phyloP scores from a whole-genome alignment of 2,113 vertebrate species.

The Nerophis lumbriciformis region DNA sequence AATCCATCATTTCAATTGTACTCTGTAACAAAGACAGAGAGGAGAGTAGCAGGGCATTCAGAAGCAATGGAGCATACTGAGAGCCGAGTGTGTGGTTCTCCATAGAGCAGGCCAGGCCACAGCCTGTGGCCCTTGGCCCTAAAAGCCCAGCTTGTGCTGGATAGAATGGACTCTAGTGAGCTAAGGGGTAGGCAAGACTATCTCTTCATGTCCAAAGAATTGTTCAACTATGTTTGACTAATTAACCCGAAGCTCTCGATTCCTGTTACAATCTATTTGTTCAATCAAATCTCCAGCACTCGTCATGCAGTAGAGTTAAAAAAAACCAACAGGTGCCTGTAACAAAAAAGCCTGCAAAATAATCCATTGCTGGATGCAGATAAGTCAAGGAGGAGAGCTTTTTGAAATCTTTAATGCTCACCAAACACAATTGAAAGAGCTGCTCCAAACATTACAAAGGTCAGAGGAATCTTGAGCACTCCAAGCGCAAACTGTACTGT shows the following conservation, averaged over 20 bases:
- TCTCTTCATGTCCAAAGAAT: slow-evolving; percentile 66
- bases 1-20: slow-evolving; percentile 67
- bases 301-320: slow-evolving; percentile 29
- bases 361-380: slow-evolving; percentile 38
- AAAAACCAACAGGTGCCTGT: neutral
- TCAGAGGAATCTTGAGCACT: slow-evolving; percentile 52
- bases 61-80: slow-evolving; percentile 53
- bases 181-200: slow-evolving; percentile 61
- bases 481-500: slow-evolving; percentile 26
- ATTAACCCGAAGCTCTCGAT: slow-evolving; percentile 66
- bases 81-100: slow-evolving; percentile 57
- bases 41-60: slow-evolving; percentile 59
- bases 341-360: slow-evolving; percentile 31
- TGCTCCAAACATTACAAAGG: slow-evolving; percentile 55
- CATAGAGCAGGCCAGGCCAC: slow-evolving; percentile 47
- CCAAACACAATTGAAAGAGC: slow-evolving; percentile 41
- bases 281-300: slow-evolving; percentile 54
- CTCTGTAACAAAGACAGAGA: slow-evolving; percentile 49
- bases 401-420: slow-evolving; percentile 32
- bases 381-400: slow-evolving; percentile 42
- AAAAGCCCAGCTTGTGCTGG: slow-evolving; percentile 40
- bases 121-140: slow-evolving; percentile 54
- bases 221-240: slow-evolving; percentile 65
- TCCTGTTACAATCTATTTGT: slow-evolving; percentile 64
- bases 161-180: slow-evolving; percentile 57